Base-by-base conservation (phyloP, 2,113 vertebrate genomes). In the Romanogobio albipinnatus region DNA sequence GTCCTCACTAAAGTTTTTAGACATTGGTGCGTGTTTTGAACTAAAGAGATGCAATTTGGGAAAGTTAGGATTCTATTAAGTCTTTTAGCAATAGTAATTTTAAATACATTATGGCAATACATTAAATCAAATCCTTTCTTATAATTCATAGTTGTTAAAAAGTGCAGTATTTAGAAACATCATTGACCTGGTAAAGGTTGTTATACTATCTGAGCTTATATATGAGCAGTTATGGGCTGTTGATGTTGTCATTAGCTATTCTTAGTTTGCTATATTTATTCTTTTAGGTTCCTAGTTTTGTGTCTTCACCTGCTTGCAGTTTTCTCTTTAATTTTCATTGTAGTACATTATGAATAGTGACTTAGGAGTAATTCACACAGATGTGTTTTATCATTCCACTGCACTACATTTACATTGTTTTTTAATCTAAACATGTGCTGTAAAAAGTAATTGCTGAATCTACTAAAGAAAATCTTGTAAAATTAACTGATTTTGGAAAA, bases 1-100 rank as follows among this genome's bases (percentile, higher is more conserved):
- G 22, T 73, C 24, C 59, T 70, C 5, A 26, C 61, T 77, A 53
- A 68, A 84, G 74, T 58, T 70, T 70, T 70, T 19, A 39, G 19
- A 19, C 74, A 19, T 39, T 26, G 17, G 36, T 62, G 17, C 53
- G 22, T 45, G 73, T 61, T 61, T 56, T 6, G 11, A 77, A 17
- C 4, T 59, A 26, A 62, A 79, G 11, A 26, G 58, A 26, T 61
- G 64, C 7, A 9, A 10, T 71, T 43, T 61, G 58, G 17, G 56
- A 22, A 70, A 70, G 3, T 70, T 39, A 39, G 62, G 33, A 68
- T 19, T 68, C 2, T 17, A 19, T 66, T 3, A 36, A 68, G 9
- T 39, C 8, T 43, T 70, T 39, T 9, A 43, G 17, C 22, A 39
- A 1, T 43, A 70, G 9, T 22, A 17, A 5, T 9, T 70, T 70